phyloP scores from a whole-genome alignment of 1,140 invertebrate genomes.

The Drosophila nannoptera region DNA sequence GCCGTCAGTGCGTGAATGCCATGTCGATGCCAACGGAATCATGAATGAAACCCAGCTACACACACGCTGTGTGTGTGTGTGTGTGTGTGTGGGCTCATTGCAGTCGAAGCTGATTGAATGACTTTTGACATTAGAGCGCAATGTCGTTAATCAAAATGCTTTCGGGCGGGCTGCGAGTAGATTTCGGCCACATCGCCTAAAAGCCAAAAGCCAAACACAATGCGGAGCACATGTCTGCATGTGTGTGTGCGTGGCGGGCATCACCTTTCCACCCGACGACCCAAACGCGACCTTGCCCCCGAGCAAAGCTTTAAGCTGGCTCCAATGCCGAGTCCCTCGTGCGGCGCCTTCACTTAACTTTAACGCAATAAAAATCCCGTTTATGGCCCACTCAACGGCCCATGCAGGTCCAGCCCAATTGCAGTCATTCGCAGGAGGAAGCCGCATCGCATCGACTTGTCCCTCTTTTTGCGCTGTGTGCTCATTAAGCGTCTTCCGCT shows the following conservation, averaged over 20 bases:
- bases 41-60: slow-evolving; percentile 56
- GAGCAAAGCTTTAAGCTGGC: slow-evolving; percentile 45
- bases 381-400: slow-evolving; percentile 44
- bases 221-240: slow-evolving; percentile 43
- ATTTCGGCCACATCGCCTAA: slow-evolving; percentile 36
- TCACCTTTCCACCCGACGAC: slow-evolving; percentile 30
- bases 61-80: slow-evolving; percentile 9
- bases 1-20: slow-evolving; percentile 64
- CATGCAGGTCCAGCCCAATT: slow-evolving; percentile 10
- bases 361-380: slow-evolving; percentile 68
- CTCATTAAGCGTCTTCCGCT: slow-evolving; percentile 69
- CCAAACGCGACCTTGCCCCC: slow-evolving; percentile 5
- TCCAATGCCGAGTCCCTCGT: slow-evolving; percentile 41
- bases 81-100: slow-evolving; percentile 27
- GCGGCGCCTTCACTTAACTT: slow-evolving; percentile 55
- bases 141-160: slow-evolving; percentile 74
- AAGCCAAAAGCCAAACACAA: slow-evolving; percentile 47
- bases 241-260: slow-evolving; percentile 30
- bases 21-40: slow-evolving; percentile 49
- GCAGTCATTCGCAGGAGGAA: slow-evolving; percentile 2
- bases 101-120: slow-evolving; percentile 64
- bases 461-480: slow-evolving; percentile 14
- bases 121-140: slow-evolving; percentile 73
- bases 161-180: slow-evolving; percentile 26
- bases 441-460: slow-evolving; percentile 21